Conservation (phyloP, 1,140 invertebrate genomes). For the Atopsyche davidsoni region DNA sequence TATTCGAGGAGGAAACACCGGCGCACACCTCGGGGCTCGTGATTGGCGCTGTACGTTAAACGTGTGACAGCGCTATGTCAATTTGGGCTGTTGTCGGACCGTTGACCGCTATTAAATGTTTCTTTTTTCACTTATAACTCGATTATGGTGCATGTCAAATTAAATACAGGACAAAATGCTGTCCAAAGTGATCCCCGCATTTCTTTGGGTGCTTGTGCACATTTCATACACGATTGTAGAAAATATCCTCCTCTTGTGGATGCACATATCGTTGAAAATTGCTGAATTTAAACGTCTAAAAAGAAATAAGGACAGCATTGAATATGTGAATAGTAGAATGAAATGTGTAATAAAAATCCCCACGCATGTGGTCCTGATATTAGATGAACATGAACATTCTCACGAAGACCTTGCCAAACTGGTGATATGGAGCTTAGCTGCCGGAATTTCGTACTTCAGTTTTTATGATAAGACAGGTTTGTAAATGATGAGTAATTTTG, state of each 20-base stretch:
- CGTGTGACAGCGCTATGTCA: conserved; percentile 20
- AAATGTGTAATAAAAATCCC: conserved; percentile 22
- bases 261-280: conserved; percentile 17
- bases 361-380: conserved; percentile 42
- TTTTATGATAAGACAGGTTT: conserved; percentile 66
- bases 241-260: conserved; percentile 8
- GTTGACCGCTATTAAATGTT: conserved; percentile 10
- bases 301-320: conserved; percentile 5
- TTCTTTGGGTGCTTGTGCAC: conserved; percentile 20
- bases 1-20: conserved; percentile 18
- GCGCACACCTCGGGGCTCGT: conserved; percentile 15
- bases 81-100: conserved; percentile 6
- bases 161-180: conserved; percentile 18
- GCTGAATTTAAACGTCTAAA: conserved; percentile 15
- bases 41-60: conserved; percentile 15
- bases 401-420: conserved; percentile 49
- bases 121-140: conserved; percentile 4
- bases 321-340: conserved; percentile 12
- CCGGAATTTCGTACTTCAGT: conserved; percentile 59
- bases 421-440: conserved; percentile 57
- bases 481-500: conserved; percentile 14
- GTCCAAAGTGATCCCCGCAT: conserved; percentile 13
- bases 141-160: conserved; percentile 3
- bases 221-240: conserved; percentile 12
- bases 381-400: conserved; percentile 35